Conservation (phyloP, 2,888 invertebrate genomes). For the Camptogramma bilineatum region DNA sequence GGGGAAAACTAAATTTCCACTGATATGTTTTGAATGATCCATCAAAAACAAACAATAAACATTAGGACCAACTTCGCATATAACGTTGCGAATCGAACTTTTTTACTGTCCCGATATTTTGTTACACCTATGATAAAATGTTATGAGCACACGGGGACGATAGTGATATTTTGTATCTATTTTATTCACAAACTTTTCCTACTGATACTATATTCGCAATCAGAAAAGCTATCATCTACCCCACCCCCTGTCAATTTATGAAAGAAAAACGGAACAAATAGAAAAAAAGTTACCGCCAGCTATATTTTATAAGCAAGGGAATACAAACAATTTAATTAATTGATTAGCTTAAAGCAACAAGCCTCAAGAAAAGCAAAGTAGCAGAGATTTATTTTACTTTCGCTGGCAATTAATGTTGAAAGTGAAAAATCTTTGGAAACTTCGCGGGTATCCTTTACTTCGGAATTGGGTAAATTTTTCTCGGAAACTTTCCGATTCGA, state of each 20-base stretch:
- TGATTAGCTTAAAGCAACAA: constrained; percentile 76
- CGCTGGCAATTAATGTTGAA: constrained; percentile 80
- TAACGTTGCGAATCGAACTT: constrained; percentile 66
- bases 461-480: constrained; percentile 81
- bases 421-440: constrained; percentile 83
- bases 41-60: constrained; percentile 71
- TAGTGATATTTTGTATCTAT: constrained; percentile 74
- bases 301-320: constrained; percentile 48
- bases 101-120: constrained; percentile 78
- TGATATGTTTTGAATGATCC: constrained; percentile 54
- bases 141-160: constrained; percentile 63
- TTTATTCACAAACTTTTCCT: constrained; percentile 82
- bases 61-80: constrained; percentile 68
- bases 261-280: constrained; percentile 38
- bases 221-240: constrained; percentile 61
- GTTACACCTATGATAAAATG: constrained; percentile 84
- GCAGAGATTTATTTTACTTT: constrained; percentile 82
- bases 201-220: constrained; percentile 66
- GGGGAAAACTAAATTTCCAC: constrained; percentile 32
- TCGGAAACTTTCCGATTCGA: constrained; percentile 80
- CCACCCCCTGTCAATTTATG: constrained; percentile 54
- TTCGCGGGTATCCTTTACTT: constrained; percentile 71
- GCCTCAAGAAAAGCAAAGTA: constrained; percentile 73
- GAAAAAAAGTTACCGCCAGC: constrained; percentile 35
- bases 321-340: constrained; percentile 78